Evolutionary conservation across 2,888 invertebrate species (phyloP).

Genomic region (Notodonta dromedarius): DNA sequence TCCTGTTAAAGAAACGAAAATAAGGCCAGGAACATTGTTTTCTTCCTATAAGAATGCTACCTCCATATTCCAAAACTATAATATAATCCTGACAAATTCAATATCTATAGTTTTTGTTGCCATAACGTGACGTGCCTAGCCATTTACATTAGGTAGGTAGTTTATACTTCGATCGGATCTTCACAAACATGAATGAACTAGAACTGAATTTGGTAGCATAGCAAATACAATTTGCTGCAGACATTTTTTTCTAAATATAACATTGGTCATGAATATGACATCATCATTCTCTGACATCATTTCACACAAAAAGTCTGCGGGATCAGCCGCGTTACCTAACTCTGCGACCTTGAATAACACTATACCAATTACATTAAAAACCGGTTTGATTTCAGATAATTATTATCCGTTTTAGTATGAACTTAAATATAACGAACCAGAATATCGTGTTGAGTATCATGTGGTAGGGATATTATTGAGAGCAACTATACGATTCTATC

Average conservation of each 20-base stretch:
- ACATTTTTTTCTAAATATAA: conserved; percentile 18
- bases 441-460: background rate
- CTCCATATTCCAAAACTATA: background rate
- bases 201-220: background rate
- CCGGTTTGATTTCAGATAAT: background rate
- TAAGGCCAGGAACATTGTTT: too few relatives aligned
- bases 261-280: conserved; percentile 26
- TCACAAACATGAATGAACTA: background rate
- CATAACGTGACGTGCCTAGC: too few relatives aligned
- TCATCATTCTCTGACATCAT: conserved; percentile 44
- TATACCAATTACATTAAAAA: conserved; percentile 13
- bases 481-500: too few relatives aligned
- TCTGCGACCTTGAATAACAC: conserved; percentile 23
- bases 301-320: conserved; percentile 22
- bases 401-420: background rate
- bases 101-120: too few relatives aligned
- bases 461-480: too few relatives aligned
- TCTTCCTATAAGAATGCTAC: background rate
- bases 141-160: too few relatives aligned
- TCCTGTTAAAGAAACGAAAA: too few relatives aligned
- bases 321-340: conserved; percentile 20
- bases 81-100: too few relatives aligned
- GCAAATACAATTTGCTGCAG: conserved; percentile 17
- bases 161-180: too few relatives aligned
- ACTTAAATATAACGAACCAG: background rate